Conservation (phyloP, 2,113 vertebrate species). For the Epinephelus fuscoguttatus region DNA sequence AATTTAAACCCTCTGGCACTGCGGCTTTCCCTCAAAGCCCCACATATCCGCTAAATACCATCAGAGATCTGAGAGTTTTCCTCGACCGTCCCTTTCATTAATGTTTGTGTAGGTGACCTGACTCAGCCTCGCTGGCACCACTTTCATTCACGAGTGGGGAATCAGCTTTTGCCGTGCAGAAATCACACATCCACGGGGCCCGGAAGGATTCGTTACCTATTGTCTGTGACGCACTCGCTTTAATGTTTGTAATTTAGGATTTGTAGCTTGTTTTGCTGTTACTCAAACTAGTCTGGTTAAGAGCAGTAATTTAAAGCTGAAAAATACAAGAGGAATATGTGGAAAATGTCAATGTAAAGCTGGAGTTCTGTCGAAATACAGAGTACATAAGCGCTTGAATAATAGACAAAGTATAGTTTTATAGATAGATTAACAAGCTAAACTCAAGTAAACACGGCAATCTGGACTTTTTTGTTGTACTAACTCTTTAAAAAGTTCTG, state of each 20-base stretch:
- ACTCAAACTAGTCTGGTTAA: slow-evolving; percentile 42
- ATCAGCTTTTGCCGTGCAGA: slow-evolving; percentile 1
- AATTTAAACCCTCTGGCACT: slow-evolving; percentile 72
- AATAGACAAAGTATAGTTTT: slow-evolving; percentile 71
- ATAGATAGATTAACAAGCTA: slow-evolving; percentile 51
- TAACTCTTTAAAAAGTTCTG: slow-evolving; percentile 65
- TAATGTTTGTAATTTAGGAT: slow-evolving; percentile 44
- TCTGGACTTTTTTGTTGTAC: slow-evolving; percentile 67
- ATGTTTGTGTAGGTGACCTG: slow-evolving; percentile 45
- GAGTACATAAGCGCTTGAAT: slow-evolving; percentile 64
- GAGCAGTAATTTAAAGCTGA: slow-evolving; percentile 40
- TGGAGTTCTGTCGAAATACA: slow-evolving; percentile 60
- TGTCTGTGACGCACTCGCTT: not conserved
- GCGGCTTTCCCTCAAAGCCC: slow-evolving; percentile 73
- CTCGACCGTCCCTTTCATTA: slow-evolving; percentile 38
- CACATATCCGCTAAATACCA: slow-evolving; percentile 71
- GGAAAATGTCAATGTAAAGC: slow-evolving; percentile 57
- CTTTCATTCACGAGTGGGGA: slow-evolving; percentile 13
- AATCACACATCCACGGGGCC: not conserved
- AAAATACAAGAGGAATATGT: slow-evolving; percentile 42
- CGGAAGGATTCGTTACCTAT: not conserved
- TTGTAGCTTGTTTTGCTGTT: slow-evolving; percentile 39
- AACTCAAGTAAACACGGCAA: slow-evolving; percentile 68
- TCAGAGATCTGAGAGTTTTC: slow-evolving; percentile 63
- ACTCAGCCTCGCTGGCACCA: slow-evolving; percentile 28